phyloP scores from a whole-genome alignment of 2,113 vertebrate genomes.

The Crocuta crocuta region DNA sequence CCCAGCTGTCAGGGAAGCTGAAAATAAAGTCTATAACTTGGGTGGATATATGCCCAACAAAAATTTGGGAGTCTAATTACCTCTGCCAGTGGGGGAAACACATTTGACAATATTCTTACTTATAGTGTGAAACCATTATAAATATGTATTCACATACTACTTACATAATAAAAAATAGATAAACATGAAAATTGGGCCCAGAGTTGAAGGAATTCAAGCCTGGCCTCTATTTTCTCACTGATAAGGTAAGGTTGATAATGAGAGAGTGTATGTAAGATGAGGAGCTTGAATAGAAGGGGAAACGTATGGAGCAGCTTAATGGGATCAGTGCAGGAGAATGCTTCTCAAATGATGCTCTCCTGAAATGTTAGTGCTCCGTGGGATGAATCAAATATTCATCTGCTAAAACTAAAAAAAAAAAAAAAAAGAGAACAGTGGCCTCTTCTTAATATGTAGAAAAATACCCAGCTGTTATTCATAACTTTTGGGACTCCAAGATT shows the following conservation, averaged over 20 bases:
- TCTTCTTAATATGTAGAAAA: background rate
- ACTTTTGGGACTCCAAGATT: background rate
- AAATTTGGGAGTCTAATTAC: background rate
- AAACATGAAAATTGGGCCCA: background rate
- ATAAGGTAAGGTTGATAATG: background rate
- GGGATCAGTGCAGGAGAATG: background rate
- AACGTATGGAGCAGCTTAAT: background rate
- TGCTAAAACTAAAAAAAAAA: background rate
- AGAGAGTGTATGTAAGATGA: background rate
- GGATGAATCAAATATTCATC: background rate
- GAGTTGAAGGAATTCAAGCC: background rate
- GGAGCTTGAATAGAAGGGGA: background rate
- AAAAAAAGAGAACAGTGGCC: background rate
- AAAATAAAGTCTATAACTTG: background rate
- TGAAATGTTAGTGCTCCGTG: background rate
- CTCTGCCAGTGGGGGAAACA: background rate
- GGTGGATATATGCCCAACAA: background rate
- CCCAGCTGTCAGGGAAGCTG: background rate
- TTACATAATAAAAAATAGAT: background rate
- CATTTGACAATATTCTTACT: background rate
- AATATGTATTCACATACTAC: background rate
- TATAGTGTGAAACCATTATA: background rate
- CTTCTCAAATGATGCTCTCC: background rate
- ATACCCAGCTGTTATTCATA: background rate
- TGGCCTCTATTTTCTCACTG: background rate